These are phyloP conservation scores for Xanthorhoe spadicearia DNA, from an alignment of 2,888 invertebrate genomes.

Conservation along the genomic window DNA sequence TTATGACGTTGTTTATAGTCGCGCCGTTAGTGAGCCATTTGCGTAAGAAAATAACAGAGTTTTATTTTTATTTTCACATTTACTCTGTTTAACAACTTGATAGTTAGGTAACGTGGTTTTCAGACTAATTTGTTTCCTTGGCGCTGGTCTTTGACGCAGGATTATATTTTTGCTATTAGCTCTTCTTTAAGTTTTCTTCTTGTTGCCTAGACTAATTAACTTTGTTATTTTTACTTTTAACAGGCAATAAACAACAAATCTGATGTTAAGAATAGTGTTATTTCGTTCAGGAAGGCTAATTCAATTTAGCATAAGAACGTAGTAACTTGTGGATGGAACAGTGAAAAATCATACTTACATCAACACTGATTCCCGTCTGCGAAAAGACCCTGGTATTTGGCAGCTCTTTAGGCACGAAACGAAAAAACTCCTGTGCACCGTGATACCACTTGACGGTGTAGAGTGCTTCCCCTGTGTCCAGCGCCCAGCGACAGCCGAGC, in stretches of 20 bases:
- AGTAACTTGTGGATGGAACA: no score
- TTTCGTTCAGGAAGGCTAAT: no score
- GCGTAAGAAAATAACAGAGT: conserved; percentile 50
- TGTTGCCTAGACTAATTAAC: not conserved
- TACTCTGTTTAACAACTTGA: conserved; percentile 47
- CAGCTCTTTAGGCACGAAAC: conserved; percentile 91
- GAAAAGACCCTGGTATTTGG: conserved; percentile 91
- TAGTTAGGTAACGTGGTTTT: conserved; percentile 48
- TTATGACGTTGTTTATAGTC: conserved; percentile 70
- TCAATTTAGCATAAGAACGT: no score
- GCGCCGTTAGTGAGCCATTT: conserved; percentile 61
- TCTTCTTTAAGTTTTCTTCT: conserved; percentile 1
- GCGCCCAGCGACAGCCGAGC: conserved; percentile 89
- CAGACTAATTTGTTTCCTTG: conserved; percentile 43
- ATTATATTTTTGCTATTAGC: conserved; percentile 32
- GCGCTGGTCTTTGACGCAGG: conserved; percentile 31
- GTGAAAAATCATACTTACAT: conserved; percentile 84
- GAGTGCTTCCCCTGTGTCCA: conserved; percentile 88
- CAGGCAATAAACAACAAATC: not conserved
- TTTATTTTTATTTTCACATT: conserved; percentile 52
- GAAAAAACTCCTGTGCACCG: conserved; percentile 90
- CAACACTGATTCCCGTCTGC: conserved; percentile 87
- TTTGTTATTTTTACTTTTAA: not conserved
- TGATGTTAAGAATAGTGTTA: no score
- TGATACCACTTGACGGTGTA: conserved; percentile 94